Percentiles rank a stretch among this genome's conserved stretches.
phyloP scores from a whole-genome alignment of 2,113 vertebrate species.

The Lagopus muta region DNA sequence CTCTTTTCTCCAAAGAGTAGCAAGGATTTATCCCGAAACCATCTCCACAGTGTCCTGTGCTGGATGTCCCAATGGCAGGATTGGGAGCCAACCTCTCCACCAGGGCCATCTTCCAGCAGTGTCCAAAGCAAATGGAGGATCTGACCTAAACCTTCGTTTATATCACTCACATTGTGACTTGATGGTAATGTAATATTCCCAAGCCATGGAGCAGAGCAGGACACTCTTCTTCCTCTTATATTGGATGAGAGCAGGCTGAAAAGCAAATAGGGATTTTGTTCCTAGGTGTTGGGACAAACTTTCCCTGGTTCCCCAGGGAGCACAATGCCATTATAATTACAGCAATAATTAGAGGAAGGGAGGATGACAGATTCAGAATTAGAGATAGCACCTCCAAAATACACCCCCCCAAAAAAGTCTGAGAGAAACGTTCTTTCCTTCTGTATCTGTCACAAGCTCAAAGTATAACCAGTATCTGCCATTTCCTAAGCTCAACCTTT shows the following conservation, averaged over 20 bases:
- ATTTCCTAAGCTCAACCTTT: not conserved
- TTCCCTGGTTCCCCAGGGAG: not conserved
- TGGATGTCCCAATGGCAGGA: not conserved
- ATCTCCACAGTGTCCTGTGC: fast-evolving
- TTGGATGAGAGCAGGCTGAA: not conserved
- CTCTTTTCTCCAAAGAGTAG: not conserved
- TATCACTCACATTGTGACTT: not conserved
- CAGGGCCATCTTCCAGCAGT: not conserved
- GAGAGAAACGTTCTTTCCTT: not conserved
- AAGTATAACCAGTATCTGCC: not conserved
- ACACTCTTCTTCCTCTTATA: not conserved
- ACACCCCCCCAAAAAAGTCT: fast-evolving
- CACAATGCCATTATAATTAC: not conserved
- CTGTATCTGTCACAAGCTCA: not conserved
- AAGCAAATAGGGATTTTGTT: not conserved
- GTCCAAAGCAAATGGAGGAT: not conserved
- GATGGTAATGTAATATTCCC: not conserved
- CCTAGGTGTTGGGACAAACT: not conserved
- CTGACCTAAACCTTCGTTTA: not conserved
- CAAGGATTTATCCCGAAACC: not conserved
- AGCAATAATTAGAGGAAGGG: not conserved
- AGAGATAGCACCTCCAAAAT: not conserved
- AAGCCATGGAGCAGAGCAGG: not conserved
- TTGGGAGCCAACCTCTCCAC: not conserved
- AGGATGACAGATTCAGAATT: not conserved